Evolutionary conservation across 2,888 invertebrate species (phyloP).

Genomic region (Schizaphis graminum): DNA sequence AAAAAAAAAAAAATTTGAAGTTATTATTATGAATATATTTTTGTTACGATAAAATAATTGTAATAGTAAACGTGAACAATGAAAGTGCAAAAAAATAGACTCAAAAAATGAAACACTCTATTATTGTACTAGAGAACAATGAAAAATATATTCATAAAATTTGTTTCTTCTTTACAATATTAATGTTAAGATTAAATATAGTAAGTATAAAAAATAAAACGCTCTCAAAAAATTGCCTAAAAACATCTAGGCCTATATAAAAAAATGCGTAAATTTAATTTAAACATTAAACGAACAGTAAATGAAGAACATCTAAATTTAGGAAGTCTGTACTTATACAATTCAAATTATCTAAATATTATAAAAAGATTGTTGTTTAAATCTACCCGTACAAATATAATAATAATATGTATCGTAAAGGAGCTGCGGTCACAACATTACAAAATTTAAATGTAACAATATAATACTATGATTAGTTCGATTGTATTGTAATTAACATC

Average conservation of each 20-base stretch:
- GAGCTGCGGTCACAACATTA: slow-evolving; percentile 18
- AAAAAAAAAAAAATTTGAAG: slow-evolving; percentile 23
- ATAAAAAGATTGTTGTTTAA: neutral
- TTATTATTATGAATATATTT: slow-evolving; percentile 59
- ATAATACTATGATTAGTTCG: slow-evolving; percentile 17
- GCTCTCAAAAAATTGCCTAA: slow-evolving; percentile 61
- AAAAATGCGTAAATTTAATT: slow-evolving; percentile 41
- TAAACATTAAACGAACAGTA: slow-evolving; percentile 47
- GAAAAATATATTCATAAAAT: slow-evolving; percentile 60
- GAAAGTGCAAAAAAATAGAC: slow-evolving; percentile 65
- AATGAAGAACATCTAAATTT: slow-evolving; percentile 44
- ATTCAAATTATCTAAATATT: neutral
- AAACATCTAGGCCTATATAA: slow-evolving; percentile 61
- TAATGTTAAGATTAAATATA: slow-evolving; percentile 39
- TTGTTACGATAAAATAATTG: slow-evolving; percentile 53
- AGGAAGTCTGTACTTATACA: slow-evolving; percentile 53
- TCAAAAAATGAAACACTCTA: slow-evolving; percentile 63
- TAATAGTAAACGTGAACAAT: slow-evolving; percentile 64
- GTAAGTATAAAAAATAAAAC: slow-evolving; percentile 64
- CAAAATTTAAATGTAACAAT: slow-evolving; percentile 31
- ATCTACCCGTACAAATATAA: neutral
- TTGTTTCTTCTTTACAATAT: slow-evolving; percentile 49
- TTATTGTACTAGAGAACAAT: slow-evolving; percentile 53
- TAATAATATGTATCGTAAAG: neutral
- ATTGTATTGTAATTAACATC: slow-evolving; percentile 43